Conservation (phyloP, 2,888 invertebrate genomes). For the Zootermopsis nevadensis region DNA sequence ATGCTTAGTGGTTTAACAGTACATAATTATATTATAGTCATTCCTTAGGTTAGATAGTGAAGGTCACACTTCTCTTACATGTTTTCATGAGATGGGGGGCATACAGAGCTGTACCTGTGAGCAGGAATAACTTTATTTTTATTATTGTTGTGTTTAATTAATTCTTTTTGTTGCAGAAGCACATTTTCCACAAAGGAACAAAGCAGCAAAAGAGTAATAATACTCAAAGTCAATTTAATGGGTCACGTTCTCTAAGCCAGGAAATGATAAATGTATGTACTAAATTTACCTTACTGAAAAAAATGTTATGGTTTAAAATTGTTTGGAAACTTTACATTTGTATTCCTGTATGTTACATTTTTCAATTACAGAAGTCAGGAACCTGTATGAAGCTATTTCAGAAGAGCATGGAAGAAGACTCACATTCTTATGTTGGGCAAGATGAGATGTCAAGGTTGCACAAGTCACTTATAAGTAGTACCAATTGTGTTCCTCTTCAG, state of each 20-base stretch:
- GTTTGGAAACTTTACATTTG: background rate
- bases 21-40: no score
- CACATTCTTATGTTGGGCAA: background rate
- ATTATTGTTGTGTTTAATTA: no score
- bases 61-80: no score
- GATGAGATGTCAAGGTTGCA: background rate
- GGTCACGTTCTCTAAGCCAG: conserved; percentile 59
- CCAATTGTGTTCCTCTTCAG: background rate
- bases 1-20: no score
- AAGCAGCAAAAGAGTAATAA: conserved; percentile 54
- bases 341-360: background rate
- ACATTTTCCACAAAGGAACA: conserved; percentile 81
- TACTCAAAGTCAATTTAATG: conserved; percentile 46
- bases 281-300: background rate
- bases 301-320: background rate
- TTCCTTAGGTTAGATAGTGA: no score
- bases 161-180: conserved; percentile 67
- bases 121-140: no score
- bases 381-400: conserved; percentile 31
- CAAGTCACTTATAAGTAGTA: background rate
- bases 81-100: no score
- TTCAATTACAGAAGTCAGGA: conserved; percentile 29
- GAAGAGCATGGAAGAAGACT: conserved; percentile 37
- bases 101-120: background rate
- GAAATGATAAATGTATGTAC: conserved; percentile 62